These are phyloP conservation scores for Megalops cyprinoides DNA, from an alignment of 2,797 vertebrate genomes.

Conservation along the genomic window DNA sequence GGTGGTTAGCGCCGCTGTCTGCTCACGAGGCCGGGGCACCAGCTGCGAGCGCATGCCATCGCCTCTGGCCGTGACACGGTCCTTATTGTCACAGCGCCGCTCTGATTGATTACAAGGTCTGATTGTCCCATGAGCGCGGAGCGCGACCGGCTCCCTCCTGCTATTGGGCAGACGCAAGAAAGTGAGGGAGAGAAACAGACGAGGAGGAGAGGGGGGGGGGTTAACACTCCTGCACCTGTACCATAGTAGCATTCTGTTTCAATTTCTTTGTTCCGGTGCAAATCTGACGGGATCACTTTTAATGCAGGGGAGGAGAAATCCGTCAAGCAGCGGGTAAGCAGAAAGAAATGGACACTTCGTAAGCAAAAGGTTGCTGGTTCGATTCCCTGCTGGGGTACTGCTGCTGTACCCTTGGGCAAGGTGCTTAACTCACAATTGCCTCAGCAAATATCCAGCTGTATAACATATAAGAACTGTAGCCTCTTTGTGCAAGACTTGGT, in stretches of 20 bases:
- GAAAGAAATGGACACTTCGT: background rate
- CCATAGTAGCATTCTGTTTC: too few relatives aligned
- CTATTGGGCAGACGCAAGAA: background rate
- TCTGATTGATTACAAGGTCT: conserved; percentile 34
- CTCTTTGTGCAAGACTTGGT: too few relatives aligned
- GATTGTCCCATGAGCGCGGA: conserved; percentile 10
- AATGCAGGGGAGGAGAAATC: background rate
- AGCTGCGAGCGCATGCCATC: background rate
- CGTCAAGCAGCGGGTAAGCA: background rate
- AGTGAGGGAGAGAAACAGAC: background rate
- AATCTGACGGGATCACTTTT: too few relatives aligned
- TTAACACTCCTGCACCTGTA: too few relatives aligned
- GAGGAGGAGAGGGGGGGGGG: background rate
- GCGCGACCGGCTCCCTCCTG: background rate
- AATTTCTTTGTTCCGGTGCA: too few relatives aligned
- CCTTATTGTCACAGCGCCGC: conserved; percentile 20
- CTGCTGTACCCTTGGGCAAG: too few relatives aligned
- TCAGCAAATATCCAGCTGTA: too few relatives aligned
- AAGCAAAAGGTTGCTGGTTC: too few relatives aligned
- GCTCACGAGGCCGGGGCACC: conserved; percentile 2
- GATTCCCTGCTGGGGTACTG: too few relatives aligned
- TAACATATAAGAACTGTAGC: too few relatives aligned
- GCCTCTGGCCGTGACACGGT: background rate
- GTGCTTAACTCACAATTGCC: too few relatives aligned
- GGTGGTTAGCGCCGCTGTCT: background rate